A percentile compares a stretch with the other conserved stretches of the same genome.
These are phyloP conservation scores for Pachypanchax playfairii DNA, from an alignment of 2,113 vertebrate species.

Conservation along the genomic window DNA sequence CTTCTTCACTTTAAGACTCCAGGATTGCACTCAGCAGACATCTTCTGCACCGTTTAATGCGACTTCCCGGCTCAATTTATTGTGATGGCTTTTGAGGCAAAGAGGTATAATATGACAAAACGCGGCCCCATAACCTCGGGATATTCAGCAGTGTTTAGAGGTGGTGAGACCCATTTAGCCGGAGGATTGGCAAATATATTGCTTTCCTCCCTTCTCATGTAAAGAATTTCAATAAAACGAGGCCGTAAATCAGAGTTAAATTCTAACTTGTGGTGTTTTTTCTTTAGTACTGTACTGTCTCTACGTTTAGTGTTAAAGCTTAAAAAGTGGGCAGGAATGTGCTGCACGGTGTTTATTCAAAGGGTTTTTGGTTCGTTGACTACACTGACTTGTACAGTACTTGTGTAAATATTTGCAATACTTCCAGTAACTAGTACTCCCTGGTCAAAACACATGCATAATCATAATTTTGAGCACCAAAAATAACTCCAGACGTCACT, in stretches of 20 bases:
- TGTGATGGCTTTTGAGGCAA: constrained; percentile 90
- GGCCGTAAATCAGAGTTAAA: constrained; percentile 63
- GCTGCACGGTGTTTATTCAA: background rate
- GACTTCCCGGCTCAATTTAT: constrained; percentile 89
- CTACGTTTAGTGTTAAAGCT: background rate
- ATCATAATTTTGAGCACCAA: no score
- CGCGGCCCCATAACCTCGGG: constrained; percentile 87
- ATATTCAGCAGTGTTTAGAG: constrained; percentile 76
- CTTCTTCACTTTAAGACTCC: constrained; percentile 85
- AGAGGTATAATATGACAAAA: constrained; percentile 95
- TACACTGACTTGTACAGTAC: no score
- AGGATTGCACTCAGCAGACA: constrained; percentile 89
- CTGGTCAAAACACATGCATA: no score
- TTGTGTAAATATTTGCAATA: no score
- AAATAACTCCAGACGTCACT: no score
- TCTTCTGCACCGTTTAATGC: constrained; percentile 91
- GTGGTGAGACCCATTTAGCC: constrained; percentile 66
- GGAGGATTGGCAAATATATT: constrained; percentile 70
- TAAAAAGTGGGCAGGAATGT: background rate
- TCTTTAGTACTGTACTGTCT: constrained; percentile 23
- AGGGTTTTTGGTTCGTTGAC: no score
- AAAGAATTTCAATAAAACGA: constrained; percentile 71
- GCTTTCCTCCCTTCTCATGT: constrained; percentile 67
- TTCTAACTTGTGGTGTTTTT: constrained; percentile 50
- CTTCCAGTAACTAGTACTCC: no score